Base-by-base conservation (phyloP, 2,797 vertebrate species). In the Notamacropus eugenii region DNA sequence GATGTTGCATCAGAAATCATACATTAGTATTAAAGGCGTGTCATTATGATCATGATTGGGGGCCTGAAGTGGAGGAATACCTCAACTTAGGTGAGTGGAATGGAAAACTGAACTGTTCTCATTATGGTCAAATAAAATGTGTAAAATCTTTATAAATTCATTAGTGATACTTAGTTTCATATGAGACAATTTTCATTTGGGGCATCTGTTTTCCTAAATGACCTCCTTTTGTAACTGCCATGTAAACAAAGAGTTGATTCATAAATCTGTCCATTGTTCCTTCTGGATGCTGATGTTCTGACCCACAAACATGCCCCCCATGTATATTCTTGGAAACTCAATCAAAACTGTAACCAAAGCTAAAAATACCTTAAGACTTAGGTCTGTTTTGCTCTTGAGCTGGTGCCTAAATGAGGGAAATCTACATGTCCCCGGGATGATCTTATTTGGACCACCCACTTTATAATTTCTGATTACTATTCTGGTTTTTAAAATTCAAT, bases 401-500 rank as follows among this genome's bases (percentile, higher is more conserved):
- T 34, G 29, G 31, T 62, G 29, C 59, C 59, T 67, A 67, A 16
- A 34, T 67, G 34, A 67, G 31, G 58, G 58, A 59, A 59, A 67
- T 67, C 59, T n/a, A 67, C 5, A 0, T 67, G 13, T n/a, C 13
- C n/a, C 59, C 14, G 3, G 12, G 11, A 3, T n/a, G 59, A 40
- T 27, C 54, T 92, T 27, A 1, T 27, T 11, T 4, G 28, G 2
- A 1, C 14, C 55, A 19, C 54, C 56, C 11, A 67, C 90, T 74
- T 93, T 95, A 90, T 8, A 57, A 24, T 22, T 91, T 92, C 92
- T 57, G 52, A 91, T 95, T 92, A 95, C n/a, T 87, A 14, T 57
- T 57, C 58, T 93, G 92, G 82, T 16, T 67, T 34, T 67, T 34
- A 67, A 67, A 31, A 59, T 59, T 59, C 58, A 59, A 59, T 3